A percentile compares a stretch with the other conserved stretches of the same genome.
phyloP scores from a whole-genome alignment of 2,797 vertebrate species.

The Cyclura pinguis region DNA sequence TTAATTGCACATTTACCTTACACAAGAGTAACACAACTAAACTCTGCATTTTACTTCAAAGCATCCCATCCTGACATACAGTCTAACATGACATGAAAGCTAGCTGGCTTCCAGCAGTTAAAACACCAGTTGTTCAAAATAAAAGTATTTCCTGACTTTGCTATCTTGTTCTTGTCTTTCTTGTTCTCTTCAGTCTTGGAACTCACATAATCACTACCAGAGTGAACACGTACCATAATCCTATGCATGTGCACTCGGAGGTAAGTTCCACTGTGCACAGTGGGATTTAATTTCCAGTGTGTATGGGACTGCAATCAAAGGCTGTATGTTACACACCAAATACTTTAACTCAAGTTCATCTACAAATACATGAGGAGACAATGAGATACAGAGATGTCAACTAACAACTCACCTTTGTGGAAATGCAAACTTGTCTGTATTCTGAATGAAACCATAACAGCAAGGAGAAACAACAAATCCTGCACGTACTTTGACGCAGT shows the following conservation, averaged over 20 bases:
- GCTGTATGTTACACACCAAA: neutral
- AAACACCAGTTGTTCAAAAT: neutral
- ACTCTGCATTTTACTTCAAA: neutral
- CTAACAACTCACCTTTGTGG: conserved; percentile 86
- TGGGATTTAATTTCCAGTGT: neutral
- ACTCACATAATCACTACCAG: neutral
- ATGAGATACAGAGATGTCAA: neutral
- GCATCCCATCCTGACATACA: neutral
- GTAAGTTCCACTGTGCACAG: neutral
- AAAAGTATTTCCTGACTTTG: neutral
- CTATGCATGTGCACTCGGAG: neutral
- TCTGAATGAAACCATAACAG: conserved; percentile 98
- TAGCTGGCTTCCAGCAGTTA: neutral
- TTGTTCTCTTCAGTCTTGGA: neutral
- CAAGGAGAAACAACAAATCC: conserved; percentile 94
- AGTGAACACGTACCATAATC: neutral
- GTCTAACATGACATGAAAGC: neutral
- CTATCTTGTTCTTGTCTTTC: too few relatives aligned
- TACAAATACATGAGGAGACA: neutral
- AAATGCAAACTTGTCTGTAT: conserved; percentile 93
- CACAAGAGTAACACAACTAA: neutral
- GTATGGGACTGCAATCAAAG: neutral
- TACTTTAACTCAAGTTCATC: neutral
- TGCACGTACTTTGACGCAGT: conserved; percentile 86
- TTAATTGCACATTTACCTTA: neutral